Conservation (phyloP, 2,113 vertebrate species). For the Apistogramma diplotaenia region DNA sequence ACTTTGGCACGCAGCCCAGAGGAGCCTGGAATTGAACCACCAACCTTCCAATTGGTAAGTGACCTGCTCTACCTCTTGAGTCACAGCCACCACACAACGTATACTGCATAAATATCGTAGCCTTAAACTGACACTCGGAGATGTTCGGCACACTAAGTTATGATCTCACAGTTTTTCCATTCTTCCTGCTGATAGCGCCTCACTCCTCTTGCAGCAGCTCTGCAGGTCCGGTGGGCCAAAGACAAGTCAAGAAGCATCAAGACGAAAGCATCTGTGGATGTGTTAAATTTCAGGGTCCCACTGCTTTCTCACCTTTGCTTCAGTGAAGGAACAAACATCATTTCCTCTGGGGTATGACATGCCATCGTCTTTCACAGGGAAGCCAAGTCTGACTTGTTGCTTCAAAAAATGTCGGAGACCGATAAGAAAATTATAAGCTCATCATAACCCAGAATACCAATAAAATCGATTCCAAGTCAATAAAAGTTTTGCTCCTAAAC, state of each 20-base stretch:
- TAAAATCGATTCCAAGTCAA: not conserved
- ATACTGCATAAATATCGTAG: not conserved
- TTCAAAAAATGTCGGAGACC: not conserved
- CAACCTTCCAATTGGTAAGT: no score
- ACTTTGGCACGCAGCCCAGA: no score
- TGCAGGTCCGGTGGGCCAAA: not conserved
- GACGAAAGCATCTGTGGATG: not conserved
- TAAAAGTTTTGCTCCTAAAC: not conserved
- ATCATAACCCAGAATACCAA: not conserved
- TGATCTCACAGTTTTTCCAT: no score
- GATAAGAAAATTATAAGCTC: not conserved
- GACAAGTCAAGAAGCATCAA: not conserved
- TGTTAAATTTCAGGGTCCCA: not conserved
- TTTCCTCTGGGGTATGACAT: not conserved
- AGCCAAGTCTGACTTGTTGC: not conserved
- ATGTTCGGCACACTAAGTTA: no score
- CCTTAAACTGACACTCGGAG: not conserved
- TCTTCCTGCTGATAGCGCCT: no score
- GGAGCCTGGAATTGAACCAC: no score
- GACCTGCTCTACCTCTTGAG: no score
- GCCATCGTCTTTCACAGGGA: not conserved
- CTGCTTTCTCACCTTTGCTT: not conserved
- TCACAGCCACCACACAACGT: no score
- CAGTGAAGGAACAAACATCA: not conserved
- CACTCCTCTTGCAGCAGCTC: not conserved